phyloP scores from a whole-genome alignment of 1,140 invertebrate genomes.

The Antheraea mylitta region DNA sequence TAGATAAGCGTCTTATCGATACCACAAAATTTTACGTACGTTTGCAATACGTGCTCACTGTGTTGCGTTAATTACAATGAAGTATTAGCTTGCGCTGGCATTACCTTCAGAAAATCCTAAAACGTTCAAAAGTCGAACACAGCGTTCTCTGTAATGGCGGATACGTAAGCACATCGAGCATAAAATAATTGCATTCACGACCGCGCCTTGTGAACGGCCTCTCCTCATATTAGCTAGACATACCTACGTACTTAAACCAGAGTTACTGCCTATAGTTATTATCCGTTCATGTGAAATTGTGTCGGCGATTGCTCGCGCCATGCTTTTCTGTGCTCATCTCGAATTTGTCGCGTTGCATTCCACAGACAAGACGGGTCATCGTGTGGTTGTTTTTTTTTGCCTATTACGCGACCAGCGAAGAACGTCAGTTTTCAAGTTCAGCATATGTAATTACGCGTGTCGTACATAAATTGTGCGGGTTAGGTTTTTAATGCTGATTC shows the following conservation, averaged over 20 bases:
- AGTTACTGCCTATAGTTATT: conserved; percentile 57
- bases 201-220: conserved; percentile 64
- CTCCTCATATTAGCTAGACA: conserved; percentile 41
- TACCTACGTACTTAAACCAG: conserved; percentile 49
- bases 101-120: conserved; percentile 9
- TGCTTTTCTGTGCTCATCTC: conserved; percentile 48
- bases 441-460: conserved; percentile 37
- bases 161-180: conserved; percentile 55
- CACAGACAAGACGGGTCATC: conserved; percentile 58
- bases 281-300: conserved; percentile 52
- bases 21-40: neutral
- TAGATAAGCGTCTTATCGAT: no score
- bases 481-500: conserved; percentile 59
- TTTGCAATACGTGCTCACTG: neutral
- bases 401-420: conserved; percentile 31
- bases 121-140: conserved; percentile 35
- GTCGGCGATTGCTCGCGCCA: conserved; percentile 28
- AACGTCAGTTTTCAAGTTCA: conserved; percentile 44
- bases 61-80: neutral
- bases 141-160: conserved; percentile 54
- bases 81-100: neutral
- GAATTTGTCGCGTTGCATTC: conserved; percentile 66
- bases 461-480: conserved; percentile 45
- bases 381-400: conserved; percentile 45
- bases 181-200: conserved; percentile 73